Conservation (phyloP, 2,797 vertebrate species). For the Acestrorhynchus altus region DNA sequence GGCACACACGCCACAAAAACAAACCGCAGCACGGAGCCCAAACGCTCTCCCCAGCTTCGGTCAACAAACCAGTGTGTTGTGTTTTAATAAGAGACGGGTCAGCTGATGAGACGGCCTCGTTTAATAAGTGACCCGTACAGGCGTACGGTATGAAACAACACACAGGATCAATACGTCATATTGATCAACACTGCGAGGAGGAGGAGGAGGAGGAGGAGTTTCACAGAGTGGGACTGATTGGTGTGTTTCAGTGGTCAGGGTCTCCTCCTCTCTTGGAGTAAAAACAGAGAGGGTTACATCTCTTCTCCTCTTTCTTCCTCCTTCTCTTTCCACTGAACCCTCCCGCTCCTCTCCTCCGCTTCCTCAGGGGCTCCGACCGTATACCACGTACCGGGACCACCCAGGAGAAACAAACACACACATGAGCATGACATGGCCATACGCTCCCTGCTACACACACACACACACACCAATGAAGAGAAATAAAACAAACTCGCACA, state of each 20-base stretch:
- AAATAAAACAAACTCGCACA: not conserved
- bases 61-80: not conserved
- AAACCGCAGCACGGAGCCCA: not conserved
- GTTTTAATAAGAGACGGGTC: not conserved
- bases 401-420: constrained; percentile 63
- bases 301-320: not conserved
- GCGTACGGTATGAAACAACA: not conserved
- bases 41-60: not conserved
- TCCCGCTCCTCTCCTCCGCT: constrained; percentile 39
- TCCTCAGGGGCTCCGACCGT: constrained; percentile 73
- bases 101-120: not conserved
- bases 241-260: not conserved
- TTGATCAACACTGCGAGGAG: not conserved
- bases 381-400: constrained; percentile 71
- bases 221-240: no score
- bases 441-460: not conserved
- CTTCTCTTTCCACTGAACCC: constrained; percentile 62
- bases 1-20: not conserved
- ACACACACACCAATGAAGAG: constrained; percentile 5
- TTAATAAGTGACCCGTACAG: not conserved
- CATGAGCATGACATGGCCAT: not conserved
- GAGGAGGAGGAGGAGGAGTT: no score
- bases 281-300: no score
- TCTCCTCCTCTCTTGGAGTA: no score
- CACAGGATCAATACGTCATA: not conserved